These are phyloP conservation scores for Sipha maydis DNA, from an alignment of 2,888 invertebrate genomes.

Conservation along the genomic window DNA sequence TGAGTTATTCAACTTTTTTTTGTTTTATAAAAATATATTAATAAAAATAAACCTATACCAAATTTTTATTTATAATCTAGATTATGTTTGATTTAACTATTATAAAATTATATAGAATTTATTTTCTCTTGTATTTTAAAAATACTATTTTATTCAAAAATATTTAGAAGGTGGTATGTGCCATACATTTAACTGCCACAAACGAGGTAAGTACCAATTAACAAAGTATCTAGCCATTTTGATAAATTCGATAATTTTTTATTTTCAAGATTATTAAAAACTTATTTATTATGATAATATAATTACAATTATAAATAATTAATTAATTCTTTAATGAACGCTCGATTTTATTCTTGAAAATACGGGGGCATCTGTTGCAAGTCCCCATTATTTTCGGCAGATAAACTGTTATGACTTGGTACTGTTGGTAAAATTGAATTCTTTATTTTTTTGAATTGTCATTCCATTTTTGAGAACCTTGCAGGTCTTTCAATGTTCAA, in stretches of 20 bases:
- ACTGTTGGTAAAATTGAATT: conserved; percentile 9
- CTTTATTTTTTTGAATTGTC: conserved; percentile 42
- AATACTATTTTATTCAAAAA: conserved; percentile 34
- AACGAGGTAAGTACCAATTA: conserved; percentile 17
- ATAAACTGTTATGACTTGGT: conserved; percentile 9
- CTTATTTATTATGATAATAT: not conserved
- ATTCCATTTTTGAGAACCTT: conserved; percentile 56
- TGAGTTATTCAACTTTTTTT: conserved; percentile 27
- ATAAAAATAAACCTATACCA: conserved; percentile 32
- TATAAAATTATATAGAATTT: conserved; percentile 14
- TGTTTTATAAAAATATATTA: conserved; percentile 7
- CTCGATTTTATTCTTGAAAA: conserved; percentile 11
- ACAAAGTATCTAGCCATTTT: conserved; percentile 8
- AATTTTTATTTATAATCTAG: conserved; percentile 40
- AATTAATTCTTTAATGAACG: conserved; percentile 20
- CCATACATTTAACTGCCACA: conserved; percentile 9
- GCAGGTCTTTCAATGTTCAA: conserved; percentile 37
- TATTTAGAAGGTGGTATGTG: conserved; percentile 32
- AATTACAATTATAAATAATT: not conserved
- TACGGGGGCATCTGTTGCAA: conserved; percentile 16
- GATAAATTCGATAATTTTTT: conserved; percentile 13
- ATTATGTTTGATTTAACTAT: conserved; percentile 13
- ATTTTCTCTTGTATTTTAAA: conserved; percentile 6
- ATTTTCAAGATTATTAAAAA: not conserved
- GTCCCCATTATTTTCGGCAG: not conserved